Base-by-base conservation (phyloP, 2,113 vertebrate genomes). In the Gavia stellata region DNA sequence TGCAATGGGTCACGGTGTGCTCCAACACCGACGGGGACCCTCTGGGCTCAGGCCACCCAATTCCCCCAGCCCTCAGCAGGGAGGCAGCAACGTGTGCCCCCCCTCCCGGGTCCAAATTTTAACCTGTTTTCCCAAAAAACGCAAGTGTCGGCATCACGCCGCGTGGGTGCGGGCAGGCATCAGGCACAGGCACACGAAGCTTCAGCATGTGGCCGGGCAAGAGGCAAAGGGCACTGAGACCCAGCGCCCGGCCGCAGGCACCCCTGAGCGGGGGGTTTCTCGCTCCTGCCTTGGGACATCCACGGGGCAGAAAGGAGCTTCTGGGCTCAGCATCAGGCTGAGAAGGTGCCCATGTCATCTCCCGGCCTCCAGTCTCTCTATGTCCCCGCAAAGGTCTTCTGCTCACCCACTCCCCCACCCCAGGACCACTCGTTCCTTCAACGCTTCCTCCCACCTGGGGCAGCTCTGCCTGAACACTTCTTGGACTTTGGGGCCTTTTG, bases 241-340 rank as follows among this genome's bases (percentile, higher is more conserved):
- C 53, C 52, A 26, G 50, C 0, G 1, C 4, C 6, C 10, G 33
- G 36, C 23, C 19, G 8, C 33, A 11, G 4, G 3, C 3, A 5
- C 25, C 55, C 68, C 62, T 28, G 81, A 25, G 5, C 2, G 0
- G 17, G 44, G 23, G 31, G 23, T 6, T 74, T 33, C 44, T 38
- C 3, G 3, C 28, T 18, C 59, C 79, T 50, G 36, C 65, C 31
- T 33, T 12, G 29, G 45, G 36, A 34, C 38, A 25, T 8, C 49
- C 6, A 1, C 1, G 2, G 38, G 36, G 40, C 12, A 78, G 42
- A 18, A 52, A n/a, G 31, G 21, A 55, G 59, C 11, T 42, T 9
- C 29, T 11, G 31, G 29, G 65, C 49, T 59, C 68, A 24, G 20
- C 29, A 0, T 19, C 52, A 38, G 3, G 10, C 44, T 36, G 12